Percentiles rank a stretch among this genome's conserved stretches.
phyloP scores from a whole-genome alignment of 2,888 invertebrate species.

The Oligia fasciuncula region DNA sequence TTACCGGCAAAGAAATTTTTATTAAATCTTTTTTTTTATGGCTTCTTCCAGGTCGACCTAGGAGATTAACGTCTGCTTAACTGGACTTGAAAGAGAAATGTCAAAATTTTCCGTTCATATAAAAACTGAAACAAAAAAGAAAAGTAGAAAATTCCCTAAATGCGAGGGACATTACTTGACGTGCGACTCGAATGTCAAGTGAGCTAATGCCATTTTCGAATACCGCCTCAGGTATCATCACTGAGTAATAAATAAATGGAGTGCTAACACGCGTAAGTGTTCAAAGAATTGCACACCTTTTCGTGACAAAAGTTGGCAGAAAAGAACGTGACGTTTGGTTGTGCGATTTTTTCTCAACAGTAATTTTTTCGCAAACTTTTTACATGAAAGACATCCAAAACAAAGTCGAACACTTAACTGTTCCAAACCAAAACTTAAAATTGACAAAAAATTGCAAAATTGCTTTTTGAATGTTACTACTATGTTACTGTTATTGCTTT shows the following conservation, averaged over 20 bases:
- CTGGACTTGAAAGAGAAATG: not conserved
- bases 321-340: not conserved
- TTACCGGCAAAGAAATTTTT: not conserved
- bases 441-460: not conserved
- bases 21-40: not conserved
- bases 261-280: not conserved
- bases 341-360: not conserved
- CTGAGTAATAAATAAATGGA: constrained; percentile 15
- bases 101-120: constrained; percentile 6
- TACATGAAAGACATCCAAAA: no score
- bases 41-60: no score
- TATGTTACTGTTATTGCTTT: no score
- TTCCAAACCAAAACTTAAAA: not conserved
- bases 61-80: no score
- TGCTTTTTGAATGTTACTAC: not conserved
- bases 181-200: constrained; percentile 59
- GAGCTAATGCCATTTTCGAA: constrained; percentile 56
- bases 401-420: not conserved
- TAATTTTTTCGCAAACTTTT: no score
- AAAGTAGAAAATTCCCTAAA: constrained; percentile 42
- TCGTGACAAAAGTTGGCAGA: not conserved
- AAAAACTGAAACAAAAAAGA: constrained; percentile 45
- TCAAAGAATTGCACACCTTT: not conserved
- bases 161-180: constrained; percentile 45
- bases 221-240: constrained; percentile 50